phyloP scores from a whole-genome alignment of 2,113 vertebrate genomes.

The Phalacrocorax aristotelis region DNA sequence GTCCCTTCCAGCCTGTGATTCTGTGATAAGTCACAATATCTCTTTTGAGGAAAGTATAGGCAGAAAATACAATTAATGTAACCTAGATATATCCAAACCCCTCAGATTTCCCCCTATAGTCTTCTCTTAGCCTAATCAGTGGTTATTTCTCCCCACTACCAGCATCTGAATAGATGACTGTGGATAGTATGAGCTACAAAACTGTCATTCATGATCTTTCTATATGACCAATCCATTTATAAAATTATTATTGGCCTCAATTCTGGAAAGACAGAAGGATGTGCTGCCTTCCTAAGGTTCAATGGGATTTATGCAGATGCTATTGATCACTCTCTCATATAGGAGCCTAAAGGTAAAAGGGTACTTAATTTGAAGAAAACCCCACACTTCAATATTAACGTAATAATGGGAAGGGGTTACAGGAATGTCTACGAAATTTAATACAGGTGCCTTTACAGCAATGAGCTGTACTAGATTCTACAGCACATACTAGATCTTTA shows the following conservation, averaged over 20 bases:
- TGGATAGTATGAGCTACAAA: neutral
- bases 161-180: neutral
- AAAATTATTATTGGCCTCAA: neutral
- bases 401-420: neutral
- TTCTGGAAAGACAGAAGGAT: neutral
- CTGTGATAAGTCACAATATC: neutral
- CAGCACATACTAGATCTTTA: neutral
- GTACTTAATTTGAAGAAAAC: neutral
- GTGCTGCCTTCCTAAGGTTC: neutral
- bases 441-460: neutral
- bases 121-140: neutral
- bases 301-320: neutral
- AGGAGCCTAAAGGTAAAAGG: neutral
- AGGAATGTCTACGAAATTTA: neutral
- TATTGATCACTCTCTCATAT: neutral
- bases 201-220: neutral
- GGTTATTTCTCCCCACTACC: neutral
- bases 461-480: neutral
- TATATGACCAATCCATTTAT: neutral
- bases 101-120: neutral
- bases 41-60: neutral
- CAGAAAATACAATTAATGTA: neutral
- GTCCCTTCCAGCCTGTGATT: too few relatives aligned
- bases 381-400: neutral
- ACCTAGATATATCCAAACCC: neutral